Percentiles rank a stretch among this genome's conserved stretches.
These are phyloP conservation scores for Grus americana DNA, from an alignment of 2,113 vertebrate genomes.

Conservation along the genomic window DNA sequence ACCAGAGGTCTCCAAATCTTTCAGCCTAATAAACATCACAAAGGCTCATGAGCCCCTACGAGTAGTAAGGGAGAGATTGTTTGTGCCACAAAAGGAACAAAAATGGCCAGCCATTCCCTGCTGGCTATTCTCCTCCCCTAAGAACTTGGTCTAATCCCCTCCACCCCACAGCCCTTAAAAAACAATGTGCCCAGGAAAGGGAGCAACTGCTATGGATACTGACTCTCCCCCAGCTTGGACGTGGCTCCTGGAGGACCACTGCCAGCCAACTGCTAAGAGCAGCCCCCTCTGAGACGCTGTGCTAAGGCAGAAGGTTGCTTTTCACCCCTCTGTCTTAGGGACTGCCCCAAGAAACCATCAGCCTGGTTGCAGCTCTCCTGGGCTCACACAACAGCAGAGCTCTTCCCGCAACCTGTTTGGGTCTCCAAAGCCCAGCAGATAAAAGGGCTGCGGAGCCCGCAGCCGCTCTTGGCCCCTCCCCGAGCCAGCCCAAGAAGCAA, in stretches of 20 bases:
- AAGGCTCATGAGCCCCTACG: constrained; percentile 17
- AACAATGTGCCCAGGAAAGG: constrained; percentile 43
- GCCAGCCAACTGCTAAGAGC: constrained; percentile 17
- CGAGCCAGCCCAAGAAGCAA: not conserved
- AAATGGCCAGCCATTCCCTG: constrained; percentile 61
- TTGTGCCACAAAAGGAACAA: constrained; percentile 60
- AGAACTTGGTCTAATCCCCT: constrained; percentile 54
- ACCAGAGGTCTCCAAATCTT: constrained; percentile 58
- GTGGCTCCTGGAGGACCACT: not conserved
- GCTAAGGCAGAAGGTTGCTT: not conserved
- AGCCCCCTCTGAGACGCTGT: not conserved
- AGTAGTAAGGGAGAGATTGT: constrained; percentile 48
- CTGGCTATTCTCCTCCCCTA: constrained; percentile 51
- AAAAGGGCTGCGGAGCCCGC: not conserved
- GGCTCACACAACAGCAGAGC: not conserved
- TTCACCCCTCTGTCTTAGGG: not conserved
- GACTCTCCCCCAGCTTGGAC: not conserved
- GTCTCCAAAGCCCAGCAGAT: not conserved
- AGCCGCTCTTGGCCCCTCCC: not conserved
- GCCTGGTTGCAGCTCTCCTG: not conserved
- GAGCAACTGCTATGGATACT: constrained; percentile 34
- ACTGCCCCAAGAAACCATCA: not conserved
- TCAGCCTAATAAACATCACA: constrained; percentile 57
- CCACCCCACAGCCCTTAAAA: constrained; percentile 30
- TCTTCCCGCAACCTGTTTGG: not conserved